Evolutionary conservation across 2,797 vertebrate genomes (phyloP).

Genomic region (Periophthalmus magnuspinnatus): DNA sequence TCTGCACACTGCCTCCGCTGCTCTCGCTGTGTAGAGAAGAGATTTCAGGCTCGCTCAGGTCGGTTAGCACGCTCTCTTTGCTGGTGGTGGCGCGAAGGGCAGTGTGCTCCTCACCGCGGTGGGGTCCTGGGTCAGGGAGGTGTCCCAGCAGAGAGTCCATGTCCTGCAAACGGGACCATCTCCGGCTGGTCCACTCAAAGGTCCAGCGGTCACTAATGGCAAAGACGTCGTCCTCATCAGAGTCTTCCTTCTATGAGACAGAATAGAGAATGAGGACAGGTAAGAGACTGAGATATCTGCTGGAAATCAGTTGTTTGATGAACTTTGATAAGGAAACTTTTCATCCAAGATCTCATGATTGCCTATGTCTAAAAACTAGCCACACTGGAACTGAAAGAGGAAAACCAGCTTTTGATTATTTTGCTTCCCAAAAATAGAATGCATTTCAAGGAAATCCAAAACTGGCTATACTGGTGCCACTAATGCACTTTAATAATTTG

Average conservation of each 20-base stretch:
- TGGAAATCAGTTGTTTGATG: too few relatives aligned
- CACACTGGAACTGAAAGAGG: too few relatives aligned
- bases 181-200: slow-evolving; percentile 93
- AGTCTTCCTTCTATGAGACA: slow-evolving; percentile 89
- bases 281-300: background rate
- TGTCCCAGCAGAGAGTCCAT: slow-evolving; percentile 83
- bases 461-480: too few relatives aligned
- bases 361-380: too few relatives aligned
- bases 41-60: slow-evolving; percentile 93
- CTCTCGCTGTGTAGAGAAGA: slow-evolving; percentile 94
- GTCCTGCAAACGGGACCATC: slow-evolving; percentile 95
- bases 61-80: slow-evolving; percentile 94
- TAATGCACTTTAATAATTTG: too few relatives aligned
- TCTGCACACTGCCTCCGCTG: slow-evolving; percentile 85
- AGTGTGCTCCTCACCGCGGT: slow-evolving; percentile 65
- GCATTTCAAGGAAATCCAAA: too few relatives aligned
- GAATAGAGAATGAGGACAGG: background rate
- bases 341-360: too few relatives aligned
- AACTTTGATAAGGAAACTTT: too few relatives aligned
- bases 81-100: slow-evolving; percentile 89
- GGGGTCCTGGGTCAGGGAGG: slow-evolving; percentile 69
- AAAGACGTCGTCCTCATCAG: slow-evolving; percentile 96
- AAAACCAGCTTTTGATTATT: too few relatives aligned
- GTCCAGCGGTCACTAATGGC: slow-evolving; percentile 99
- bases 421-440: too few relatives aligned